phyloP scores from a whole-genome alignment of 2,113 vertebrate species.

The Macroglossus sobrinus region DNA sequence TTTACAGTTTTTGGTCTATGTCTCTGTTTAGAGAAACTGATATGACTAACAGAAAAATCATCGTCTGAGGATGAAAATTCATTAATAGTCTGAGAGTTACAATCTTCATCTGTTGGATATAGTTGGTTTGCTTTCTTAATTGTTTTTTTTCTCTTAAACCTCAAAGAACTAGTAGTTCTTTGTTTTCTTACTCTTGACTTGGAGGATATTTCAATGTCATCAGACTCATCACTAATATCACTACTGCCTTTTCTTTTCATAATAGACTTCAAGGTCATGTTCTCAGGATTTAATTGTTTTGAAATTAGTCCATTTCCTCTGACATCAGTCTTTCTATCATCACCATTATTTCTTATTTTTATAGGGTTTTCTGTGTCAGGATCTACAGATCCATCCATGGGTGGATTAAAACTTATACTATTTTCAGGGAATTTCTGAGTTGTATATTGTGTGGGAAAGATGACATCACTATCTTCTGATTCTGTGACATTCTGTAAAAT shows the following conservation, averaged over 20 bases:
- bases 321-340: not conserved
- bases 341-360: not conserved
- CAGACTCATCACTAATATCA: constrained; percentile 90
- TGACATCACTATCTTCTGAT: constrained; percentile 72
- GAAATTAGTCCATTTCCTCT: constrained; percentile 37
- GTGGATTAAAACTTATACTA: not conserved
- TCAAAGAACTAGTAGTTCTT: not conserved
- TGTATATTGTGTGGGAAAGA: constrained; percentile 73
- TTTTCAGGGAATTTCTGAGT: constrained; percentile 42
- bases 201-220: constrained; percentile 84
- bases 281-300: constrained; percentile 9
- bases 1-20: constrained; percentile 40
- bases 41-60: constrained; percentile 70
- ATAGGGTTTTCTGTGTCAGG: constrained; percentile 58
- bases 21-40: constrained; percentile 43
- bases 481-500: constrained; percentile 65
- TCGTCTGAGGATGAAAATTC: constrained; percentile 90
- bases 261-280: not conserved
- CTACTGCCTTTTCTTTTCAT: constrained; percentile 59
- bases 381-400: constrained; percentile 42
- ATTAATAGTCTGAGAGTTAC: constrained; percentile 81
- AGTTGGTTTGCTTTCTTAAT: not conserved
- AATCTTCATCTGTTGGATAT: not conserved
- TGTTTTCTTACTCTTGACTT: constrained; percentile 56
- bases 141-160: constrained; percentile 24